Evolutionary conservation across 2,113 vertebrate genomes (phyloP).

Genomic region (Coracopsis vasa): DNA sequence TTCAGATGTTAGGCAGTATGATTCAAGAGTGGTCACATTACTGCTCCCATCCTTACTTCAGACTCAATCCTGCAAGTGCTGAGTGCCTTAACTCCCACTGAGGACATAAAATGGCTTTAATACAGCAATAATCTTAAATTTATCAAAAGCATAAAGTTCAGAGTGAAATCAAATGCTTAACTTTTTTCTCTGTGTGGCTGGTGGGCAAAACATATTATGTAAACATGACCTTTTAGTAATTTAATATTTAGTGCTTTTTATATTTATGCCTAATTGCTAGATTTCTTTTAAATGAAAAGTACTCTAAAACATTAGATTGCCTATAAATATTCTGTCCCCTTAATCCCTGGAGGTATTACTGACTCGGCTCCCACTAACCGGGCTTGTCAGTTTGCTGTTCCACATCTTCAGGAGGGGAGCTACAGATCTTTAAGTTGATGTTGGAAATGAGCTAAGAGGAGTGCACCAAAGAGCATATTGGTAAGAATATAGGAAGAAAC

Average conservation of each 20-base stretch:
- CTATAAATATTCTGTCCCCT: not conserved
- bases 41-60: not conserved
- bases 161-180: not conserved
- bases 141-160: slow-evolving; percentile 21
- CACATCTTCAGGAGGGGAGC: not conserved
- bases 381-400: not conserved
- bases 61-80: not conserved
- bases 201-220: not conserved
- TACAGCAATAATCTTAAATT: not conserved
- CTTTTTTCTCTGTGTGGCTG: not conserved
- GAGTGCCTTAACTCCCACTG: not conserved
- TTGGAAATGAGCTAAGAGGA: not conserved
- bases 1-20: not conserved
- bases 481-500: not conserved
- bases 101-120: slow-evolving; percentile 2
- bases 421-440: not conserved
- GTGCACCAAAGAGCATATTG: not conserved
- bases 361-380: not conserved
- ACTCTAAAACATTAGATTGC: not conserved
- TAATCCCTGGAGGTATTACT: not conserved
- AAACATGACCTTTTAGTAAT: not conserved
- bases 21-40: slow-evolving; percentile 31
- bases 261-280: not conserved
- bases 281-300: not conserved
- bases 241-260: not conserved